Conservation (phyloP, 1,140 invertebrate species). For the Drosophila funebris region DNA sequence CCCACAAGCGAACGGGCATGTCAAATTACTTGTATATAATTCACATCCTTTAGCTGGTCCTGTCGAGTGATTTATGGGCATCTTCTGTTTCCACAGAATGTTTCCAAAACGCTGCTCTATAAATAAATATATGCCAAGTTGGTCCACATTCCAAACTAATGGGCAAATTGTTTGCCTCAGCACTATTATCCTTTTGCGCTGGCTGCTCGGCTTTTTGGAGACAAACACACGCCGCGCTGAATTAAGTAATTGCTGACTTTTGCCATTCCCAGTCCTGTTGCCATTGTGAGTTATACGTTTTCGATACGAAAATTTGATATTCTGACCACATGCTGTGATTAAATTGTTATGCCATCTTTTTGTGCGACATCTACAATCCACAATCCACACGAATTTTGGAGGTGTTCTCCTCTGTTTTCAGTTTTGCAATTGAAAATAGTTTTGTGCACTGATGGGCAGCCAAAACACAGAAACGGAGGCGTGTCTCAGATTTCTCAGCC, state of each 20-base stretch:
- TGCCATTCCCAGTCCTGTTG: conserved; percentile 48
- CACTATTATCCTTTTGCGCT: conserved; percentile 77
- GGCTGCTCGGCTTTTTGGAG: conserved; percentile 34
- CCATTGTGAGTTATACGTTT: conserved; percentile 59
- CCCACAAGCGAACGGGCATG: conserved; percentile 51
- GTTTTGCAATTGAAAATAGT: conserved; percentile 74
- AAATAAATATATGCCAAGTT: conserved; percentile 60
- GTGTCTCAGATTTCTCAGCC: conserved; percentile 48
- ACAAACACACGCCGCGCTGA: background rate
- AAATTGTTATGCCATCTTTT: conserved; percentile 65
- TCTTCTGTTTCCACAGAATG: conserved; percentile 48
- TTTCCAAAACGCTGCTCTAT: conserved; percentile 50
- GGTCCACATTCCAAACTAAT: conserved; percentile 58
- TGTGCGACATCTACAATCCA: conserved; percentile 10
- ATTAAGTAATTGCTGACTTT: conserved; percentile 81
- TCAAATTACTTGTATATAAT: conserved; percentile 82
- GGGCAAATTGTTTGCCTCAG: conserved; percentile 74
- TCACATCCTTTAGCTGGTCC: conserved; percentile 71
- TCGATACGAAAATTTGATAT: conserved; percentile 79
- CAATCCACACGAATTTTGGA: conserved; percentile 9
- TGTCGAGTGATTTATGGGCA: conserved; percentile 70
- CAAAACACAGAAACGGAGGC: conserved; percentile 33
- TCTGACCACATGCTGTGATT: conserved; percentile 80
- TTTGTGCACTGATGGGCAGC: conserved; percentile 45
- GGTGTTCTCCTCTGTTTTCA: conserved; percentile 29